Evolutionary conservation across 2,113 vertebrate species (phyloP), one percentile per base, ranked within the genome.

Genomic region (Indri indri): DNA sequence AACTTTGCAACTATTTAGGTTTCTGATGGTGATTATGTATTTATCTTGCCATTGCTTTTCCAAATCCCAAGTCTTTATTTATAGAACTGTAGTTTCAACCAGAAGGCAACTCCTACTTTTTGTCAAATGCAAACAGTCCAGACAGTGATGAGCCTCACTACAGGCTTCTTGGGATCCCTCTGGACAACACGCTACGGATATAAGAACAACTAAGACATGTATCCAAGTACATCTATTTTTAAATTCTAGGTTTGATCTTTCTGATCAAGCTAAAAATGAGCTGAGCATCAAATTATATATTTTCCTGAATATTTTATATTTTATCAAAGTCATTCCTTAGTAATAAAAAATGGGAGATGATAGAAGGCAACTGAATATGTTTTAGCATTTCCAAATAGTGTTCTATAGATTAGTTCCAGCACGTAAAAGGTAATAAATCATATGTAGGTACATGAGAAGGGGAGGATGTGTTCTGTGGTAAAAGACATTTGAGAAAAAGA

Each of bases 281-380:
- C 1, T 52, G 71, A 96, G 66, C 4, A 90, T 65, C 37, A 77
- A 63, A 76, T 87, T 88, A 65, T 4, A 50, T 32, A 40, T 91
- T 76, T 88, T 92, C 47, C 42, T 79, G 40, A 95, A 89, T 77
- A 92, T 45, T 84, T 94, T 61, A 27, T 42, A 52, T 76, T 88
- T 94, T 96, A 32, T 25, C 65, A 27, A 88, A 90, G 40, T 50
- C 32, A 80, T 80, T 81, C 18, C 23, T 34, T 52, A 82, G 23
- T 73, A 79, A 42, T 50, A 6, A 83, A 85, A 71, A 88, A 83
- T 34, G 25, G 74, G 11, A 40, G 76, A 61, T 27, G 14, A 59
- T 4, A 88, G 71, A 27, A 59, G 11, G 42, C n/a, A 85, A 47
- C 8, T 91, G 27, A 87, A 76, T 79, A 42, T 32, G 91, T 74